Conservation (phyloP, 1,140 invertebrate genomes). For the Bombus picipes region DNA sequence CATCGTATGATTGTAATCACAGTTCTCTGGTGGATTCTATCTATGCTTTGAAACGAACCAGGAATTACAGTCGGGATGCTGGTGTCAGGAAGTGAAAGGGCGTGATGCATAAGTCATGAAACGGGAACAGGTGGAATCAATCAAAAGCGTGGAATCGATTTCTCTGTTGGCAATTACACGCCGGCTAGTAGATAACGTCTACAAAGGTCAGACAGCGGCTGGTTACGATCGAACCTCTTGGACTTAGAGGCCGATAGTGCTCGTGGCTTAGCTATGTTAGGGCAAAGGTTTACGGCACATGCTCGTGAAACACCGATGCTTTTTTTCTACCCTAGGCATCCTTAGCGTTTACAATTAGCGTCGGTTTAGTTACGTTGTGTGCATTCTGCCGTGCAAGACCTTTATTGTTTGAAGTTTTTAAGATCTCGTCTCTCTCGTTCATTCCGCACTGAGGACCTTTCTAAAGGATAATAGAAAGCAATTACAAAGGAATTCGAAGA, state of each 20-base stretch:
- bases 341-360: conserved; percentile 5
- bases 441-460: neutral
- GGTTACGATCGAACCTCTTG: neutral
- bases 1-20: neutral
- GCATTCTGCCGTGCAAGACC: too few relatives aligned
- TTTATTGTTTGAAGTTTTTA: neutral
- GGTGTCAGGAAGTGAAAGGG: conserved; percentile 1
- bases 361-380: neutral
- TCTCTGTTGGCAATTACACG: conserved; percentile 14
- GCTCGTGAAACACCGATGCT: neutral
- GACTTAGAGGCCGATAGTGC: neutral
- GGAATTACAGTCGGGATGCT: neutral
- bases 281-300: conserved; percentile 6
- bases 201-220: conserved; percentile 31
- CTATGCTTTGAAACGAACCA: neutral
- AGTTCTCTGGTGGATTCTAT: neutral
- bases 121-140: conserved; percentile 28
- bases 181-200: conserved; percentile 10
- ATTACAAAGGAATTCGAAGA: neutral
- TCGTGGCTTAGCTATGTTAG: neutral
- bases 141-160: conserved; percentile 25
- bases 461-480: neutral
- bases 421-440: neutral
- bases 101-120: conserved; percentile 22
- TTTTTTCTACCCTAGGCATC: neutral